These are phyloP conservation scores for Sander vitreus DNA, from an alignment of 2,113 vertebrate genomes.

Conservation along the genomic window DNA sequence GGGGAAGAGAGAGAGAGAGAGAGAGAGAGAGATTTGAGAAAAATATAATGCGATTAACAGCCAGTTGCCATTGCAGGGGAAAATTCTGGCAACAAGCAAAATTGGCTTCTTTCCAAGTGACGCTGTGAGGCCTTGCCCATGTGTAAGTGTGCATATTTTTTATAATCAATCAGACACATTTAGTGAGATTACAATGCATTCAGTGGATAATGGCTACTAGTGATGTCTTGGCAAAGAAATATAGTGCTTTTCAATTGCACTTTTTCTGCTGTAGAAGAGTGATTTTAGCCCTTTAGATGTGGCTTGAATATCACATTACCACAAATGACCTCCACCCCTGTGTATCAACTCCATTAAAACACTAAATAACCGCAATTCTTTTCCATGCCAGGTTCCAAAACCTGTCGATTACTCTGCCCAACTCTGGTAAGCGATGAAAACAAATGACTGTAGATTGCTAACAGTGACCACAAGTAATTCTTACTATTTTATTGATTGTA, in stretches of 20 bases:
- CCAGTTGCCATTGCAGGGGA: conserved; percentile 87
- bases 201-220: conserved; percentile 65
- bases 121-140: conserved; percentile 93
- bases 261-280: conserved; percentile 46
- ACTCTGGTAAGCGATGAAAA: conserved; percentile 86
- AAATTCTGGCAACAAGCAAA: conserved; percentile 90
- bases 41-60: conserved; percentile 76
- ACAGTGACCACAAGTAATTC: conserved; percentile 32
- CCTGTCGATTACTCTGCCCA: conserved; percentile 94
- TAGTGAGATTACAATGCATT: conserved; percentile 66
- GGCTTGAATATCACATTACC: conserved; percentile 67
- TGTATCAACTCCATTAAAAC: conserved; percentile 48
- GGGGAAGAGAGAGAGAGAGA: conserved; percentile 2
- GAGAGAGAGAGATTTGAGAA: background rate
- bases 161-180: conserved; percentile 62
- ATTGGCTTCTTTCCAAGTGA: conserved; percentile 96
- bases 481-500: conserved; percentile 31
- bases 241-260: conserved; percentile 53
- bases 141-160: conserved; percentile 88
- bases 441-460: conserved; percentile 35
- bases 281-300: conserved; percentile 64
- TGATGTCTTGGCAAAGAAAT: conserved; percentile 59
- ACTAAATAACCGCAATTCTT: conserved; percentile 61
- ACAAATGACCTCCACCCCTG: conserved; percentile 47
- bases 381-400: conserved; percentile 90